Percentiles rank a stretch among this genome's conserved stretches.
phyloP scores from a whole-genome alignment of 2,888 invertebrate species.

The Pterostichus niger region DNA sequence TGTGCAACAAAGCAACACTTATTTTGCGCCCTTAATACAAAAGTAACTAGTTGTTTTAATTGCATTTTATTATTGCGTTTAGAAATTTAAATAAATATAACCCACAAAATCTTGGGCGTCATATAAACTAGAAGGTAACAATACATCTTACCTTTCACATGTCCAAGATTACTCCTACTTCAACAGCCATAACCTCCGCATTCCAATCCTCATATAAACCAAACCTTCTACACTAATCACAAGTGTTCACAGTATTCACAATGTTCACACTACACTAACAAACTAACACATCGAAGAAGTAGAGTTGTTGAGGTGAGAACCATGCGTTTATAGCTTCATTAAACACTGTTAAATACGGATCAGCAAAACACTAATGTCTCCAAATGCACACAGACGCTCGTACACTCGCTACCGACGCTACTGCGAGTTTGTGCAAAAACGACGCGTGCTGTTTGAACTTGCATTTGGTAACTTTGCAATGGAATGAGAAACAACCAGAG shows the following conservation, averaged over 20 bases:
- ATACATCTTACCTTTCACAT: conserved; percentile 14
- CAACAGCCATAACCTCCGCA: neutral
- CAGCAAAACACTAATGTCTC: conserved; percentile 54
- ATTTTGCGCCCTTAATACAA: no score
- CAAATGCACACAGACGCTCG: conserved; percentile 1
- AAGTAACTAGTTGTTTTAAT: no score
- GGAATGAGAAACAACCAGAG: neutral
- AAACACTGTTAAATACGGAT: conserved; percentile 55
- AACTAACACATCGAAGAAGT: conserved; percentile 14
- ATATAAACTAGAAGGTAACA: neutral
- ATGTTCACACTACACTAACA: conserved; percentile 1
- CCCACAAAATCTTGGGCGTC: conserved; percentile 5
- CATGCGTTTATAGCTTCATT: conserved; percentile 59
- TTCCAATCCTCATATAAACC: neutral
- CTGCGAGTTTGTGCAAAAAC: neutral
- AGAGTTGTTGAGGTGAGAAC: conserved; percentile 53
- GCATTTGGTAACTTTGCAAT: conserved; percentile 2
- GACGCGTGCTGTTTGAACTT: conserved; percentile 15
- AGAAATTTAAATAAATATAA: neutral
- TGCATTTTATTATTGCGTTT: no score
- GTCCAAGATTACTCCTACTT: conserved; percentile 10
- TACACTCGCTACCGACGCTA: neutral
- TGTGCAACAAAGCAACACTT: no score
- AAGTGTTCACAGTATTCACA: neutral
- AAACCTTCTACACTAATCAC: conserved; percentile 3